A percentile compares a stretch with the other conserved stretches of the same genome.
Conservation (phyloP, 2,797 vertebrate genomes). For the Vespertilio murinus region DNA sequence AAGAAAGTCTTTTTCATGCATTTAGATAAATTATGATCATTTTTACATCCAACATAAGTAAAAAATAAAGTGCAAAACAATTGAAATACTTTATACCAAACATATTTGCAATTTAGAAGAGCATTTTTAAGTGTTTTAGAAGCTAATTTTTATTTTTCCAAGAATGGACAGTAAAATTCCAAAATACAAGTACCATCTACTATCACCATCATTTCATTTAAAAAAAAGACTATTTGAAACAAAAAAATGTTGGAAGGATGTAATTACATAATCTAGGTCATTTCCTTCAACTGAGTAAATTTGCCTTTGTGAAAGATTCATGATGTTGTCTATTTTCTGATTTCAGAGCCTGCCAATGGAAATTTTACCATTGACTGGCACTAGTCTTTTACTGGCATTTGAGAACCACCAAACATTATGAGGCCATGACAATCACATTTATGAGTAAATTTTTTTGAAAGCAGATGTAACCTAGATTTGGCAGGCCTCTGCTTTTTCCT, state of each 20-base stretch:
- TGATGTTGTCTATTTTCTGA: slow-evolving; percentile 1
- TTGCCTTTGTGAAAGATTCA: not conserved
- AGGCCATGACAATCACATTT: not conserved
- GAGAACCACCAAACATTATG: not conserved
- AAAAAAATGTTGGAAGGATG: not conserved
- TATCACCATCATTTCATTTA: not conserved
- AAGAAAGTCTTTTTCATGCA: slow-evolving; percentile 1
- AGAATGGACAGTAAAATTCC: not conserved
- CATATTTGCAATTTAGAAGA: not conserved
- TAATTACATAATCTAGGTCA: not conserved
- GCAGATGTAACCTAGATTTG: slow-evolving; percentile 20
- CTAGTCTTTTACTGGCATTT: slow-evolving; percentile 2
- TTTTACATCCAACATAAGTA: not conserved
- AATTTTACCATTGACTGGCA: not conserved
- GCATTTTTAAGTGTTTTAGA: not conserved
- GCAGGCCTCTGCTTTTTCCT: not conserved
- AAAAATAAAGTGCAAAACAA: not conserved
- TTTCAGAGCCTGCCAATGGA: not conserved
- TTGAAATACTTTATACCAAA: not conserved
- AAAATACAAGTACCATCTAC: not conserved
- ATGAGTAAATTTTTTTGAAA: slow-evolving; percentile 39
- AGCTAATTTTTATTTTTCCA: not conserved
- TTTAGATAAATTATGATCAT: not conserved
- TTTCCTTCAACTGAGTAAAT: slow-evolving; percentile 18
- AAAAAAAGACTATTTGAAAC: slow-evolving; percentile 12